Evolutionary conservation across 2,113 vertebrate genomes (phyloP).

Genomic region (Rhinolophus sinicus): DNA sequence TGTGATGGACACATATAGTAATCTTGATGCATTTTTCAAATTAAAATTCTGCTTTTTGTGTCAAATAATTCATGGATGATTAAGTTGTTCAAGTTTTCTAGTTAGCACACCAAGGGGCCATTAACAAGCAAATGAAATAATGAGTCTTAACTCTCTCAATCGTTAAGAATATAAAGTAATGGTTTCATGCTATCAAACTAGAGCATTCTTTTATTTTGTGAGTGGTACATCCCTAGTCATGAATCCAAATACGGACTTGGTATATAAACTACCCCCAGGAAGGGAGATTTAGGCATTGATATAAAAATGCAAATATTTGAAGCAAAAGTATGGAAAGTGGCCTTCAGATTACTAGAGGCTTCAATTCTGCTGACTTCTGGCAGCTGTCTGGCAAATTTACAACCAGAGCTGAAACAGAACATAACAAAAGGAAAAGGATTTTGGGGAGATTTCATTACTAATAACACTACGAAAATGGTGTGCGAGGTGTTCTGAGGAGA

Average conservation of each 20-base stretch:
- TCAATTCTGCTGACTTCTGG: neutral
- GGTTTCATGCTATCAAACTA: neutral
- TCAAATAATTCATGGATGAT: neutral
- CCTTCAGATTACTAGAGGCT: neutral
- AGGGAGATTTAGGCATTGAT: neutral
- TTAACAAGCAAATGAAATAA: neutral
- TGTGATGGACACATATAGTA: neutral
- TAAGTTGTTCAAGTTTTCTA: constrained; percentile 8
- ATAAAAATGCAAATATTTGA: constrained; percentile 29
- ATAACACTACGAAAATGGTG: neutral
- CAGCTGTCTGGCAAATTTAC: neutral
- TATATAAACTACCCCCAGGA: neutral
- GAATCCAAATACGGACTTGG: neutral
- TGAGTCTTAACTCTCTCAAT: neutral
- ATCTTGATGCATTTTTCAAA: neutral
- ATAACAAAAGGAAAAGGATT: neutral
- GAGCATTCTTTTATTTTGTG: neutral
- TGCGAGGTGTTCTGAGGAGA: neutral
- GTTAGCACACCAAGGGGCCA: neutral
- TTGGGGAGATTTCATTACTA: neutral
- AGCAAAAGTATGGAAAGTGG: neutral
- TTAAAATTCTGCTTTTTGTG: neutral
- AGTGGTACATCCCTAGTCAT: neutral
- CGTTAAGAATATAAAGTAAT: neutral
- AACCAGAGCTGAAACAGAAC: neutral